Evolutionary conservation across 1,140 invertebrate species (phyloP).

Genomic region (Sitophilus oryzae): DNA sequence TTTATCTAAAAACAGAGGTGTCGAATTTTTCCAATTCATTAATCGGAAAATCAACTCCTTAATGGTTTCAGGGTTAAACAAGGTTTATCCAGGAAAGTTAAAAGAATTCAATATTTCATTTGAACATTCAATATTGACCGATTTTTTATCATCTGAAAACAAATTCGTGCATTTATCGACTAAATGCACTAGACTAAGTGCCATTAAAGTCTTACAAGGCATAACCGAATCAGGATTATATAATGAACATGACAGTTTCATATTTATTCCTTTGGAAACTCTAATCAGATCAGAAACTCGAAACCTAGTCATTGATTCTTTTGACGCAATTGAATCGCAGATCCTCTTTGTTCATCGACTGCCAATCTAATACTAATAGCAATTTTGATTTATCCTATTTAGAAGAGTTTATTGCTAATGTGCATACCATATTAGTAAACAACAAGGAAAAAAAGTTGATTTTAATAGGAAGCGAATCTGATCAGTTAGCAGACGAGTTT

Average conservation of each 20-base stretch:
- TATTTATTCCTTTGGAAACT: not conserved
- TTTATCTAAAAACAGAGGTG: conserved; percentile 1
- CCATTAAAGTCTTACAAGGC: not conserved
- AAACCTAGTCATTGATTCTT: not conserved
- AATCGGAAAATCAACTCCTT: not conserved
- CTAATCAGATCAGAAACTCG: not conserved
- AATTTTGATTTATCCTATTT: not conserved
- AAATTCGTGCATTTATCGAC: conserved; percentile 1
- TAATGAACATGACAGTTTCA: not conserved
- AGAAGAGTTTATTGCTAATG: not conserved
- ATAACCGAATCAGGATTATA: not conserved
- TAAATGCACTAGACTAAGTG: not conserved
- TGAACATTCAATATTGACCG: not conserved
- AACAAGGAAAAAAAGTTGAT: not conserved
- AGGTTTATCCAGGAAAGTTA: conserved; percentile 8
- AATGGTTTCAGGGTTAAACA: conserved; percentile 9
- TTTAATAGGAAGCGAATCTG: not conserved
- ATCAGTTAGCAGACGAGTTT: not conserved
- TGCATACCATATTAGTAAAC: not conserved
- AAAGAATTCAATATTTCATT: conserved; percentile 1
- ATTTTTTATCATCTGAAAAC: not conserved
- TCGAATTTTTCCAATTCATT: not conserved
- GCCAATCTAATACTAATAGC: not conserved
- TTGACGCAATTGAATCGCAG: not conserved
- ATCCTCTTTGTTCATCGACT: not conserved